Base-by-base conservation (phyloP, 2,797 vertebrate species). In the Phrynocephalus forsythii region DNA sequence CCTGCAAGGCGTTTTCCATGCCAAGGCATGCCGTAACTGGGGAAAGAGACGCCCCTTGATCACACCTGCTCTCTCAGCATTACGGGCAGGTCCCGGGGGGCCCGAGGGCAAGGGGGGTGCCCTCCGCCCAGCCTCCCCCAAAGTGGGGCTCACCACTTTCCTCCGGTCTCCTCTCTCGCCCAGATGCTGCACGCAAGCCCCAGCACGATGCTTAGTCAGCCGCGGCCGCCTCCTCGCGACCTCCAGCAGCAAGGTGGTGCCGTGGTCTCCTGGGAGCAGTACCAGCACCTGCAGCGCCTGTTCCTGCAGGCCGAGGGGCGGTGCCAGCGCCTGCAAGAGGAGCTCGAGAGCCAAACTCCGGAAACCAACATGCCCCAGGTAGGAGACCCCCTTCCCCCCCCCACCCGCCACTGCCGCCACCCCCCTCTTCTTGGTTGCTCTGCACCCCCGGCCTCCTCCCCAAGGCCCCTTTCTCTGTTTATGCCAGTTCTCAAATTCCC, bases 321-420 rank as follows among this genome's bases (percentile, higher is more conserved):
- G 72, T 97, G 95, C 30, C 98, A 96, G 60, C 96, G 94, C 86
- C 97, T 96, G 3, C 97, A 95, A 63, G 97, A 98, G 5, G 97
- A 98, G 56, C 95, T 97, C 3, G 93, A 96, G 86, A 95, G 92
- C 56, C 94, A 93, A 91, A 90, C 96, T 85, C 96, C 95, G 0
- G 98, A 97, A 84, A 95, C 95, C 85, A 97, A 96, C 94, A 86
- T 96, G 88, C 98, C 98, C 80, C 97, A 97, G 97, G 97, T 97
- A 91, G 15, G 60, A 16, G 56, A 26, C 11, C 0, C 28, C 73
- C 2, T 0, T 72, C 20, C 38, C 76, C 16, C 24, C 0, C 0
- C 0, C 85, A 5, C 38, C 38, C 3, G 38, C 3, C 38, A 3
- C 38, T 30, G 0, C 0, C 5, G 38, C 38, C 38, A 5, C 38